A percentile compares a stretch with the other conserved stretches of the same genome.
Conservation (phyloP, 64 coral and sea anemone genomes). For the Platygyra sinensis region DNA sequence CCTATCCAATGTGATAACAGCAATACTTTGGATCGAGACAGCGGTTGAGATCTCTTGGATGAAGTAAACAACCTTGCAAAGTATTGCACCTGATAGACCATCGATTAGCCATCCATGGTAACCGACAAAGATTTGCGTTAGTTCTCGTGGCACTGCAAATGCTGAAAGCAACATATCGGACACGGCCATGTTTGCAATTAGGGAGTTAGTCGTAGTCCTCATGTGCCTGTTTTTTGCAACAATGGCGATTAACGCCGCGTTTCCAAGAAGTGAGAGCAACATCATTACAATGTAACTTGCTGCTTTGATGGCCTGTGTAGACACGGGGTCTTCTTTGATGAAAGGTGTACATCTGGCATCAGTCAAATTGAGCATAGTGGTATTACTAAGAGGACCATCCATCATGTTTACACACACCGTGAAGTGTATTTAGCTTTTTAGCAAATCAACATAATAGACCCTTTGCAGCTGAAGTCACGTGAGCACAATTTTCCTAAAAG, state of each 20-base stretch:
- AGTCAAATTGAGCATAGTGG: too few relatives aligned
- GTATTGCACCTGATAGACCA: neutral
- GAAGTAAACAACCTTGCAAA: conserved; percentile 52
- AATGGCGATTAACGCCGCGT: conserved; percentile 24
- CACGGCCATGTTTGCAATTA: conserved; percentile 62
- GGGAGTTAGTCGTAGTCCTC: conserved; percentile 46
- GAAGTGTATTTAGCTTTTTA: too few relatives aligned
- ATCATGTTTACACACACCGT: too few relatives aligned
- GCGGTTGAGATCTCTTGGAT: conserved; percentile 45
- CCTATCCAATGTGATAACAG: conserved; percentile 42
- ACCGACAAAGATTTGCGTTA: conserved; percentile 31
- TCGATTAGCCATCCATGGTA: conserved; percentile 19
- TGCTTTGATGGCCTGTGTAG: neutral
- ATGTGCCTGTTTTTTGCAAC: conserved; percentile 35
- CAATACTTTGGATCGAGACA: conserved; percentile 52
- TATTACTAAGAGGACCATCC: too few relatives aligned
- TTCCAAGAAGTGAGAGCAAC: conserved; percentile 30
- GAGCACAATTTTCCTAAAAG: too few relatives aligned
- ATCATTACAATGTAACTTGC: neutral
- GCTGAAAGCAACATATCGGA: conserved; percentile 45
- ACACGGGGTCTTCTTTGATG: neutral
- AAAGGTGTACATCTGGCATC: conserved; percentile 33
- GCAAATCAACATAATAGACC: too few relatives aligned
- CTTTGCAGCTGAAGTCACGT: too few relatives aligned
- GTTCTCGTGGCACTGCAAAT: conserved; percentile 24